Evolutionary conservation across 2,888 invertebrate genomes (phyloP), one percentile per base, ranked within the genome.

Genomic region (Noctuana brunneofusca): DNA sequence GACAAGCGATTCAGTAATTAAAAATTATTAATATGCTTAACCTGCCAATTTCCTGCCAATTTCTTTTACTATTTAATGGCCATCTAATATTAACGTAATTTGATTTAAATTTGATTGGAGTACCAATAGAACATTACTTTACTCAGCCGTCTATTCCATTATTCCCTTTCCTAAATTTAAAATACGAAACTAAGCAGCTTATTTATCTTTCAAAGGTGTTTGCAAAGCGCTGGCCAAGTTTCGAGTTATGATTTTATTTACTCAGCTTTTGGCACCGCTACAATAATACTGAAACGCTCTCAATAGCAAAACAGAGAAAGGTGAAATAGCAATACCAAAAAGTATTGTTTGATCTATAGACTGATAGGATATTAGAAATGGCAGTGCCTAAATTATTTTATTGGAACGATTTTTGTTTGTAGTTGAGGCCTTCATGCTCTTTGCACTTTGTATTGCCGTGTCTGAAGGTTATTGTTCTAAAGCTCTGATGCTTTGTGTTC

Each of bases 171-270:
- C 24, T 0, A 46, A 14, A 60, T 16, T 54, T 48, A 20, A 54
- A 60, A 60, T 38, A 55, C 41, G 38, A 38, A 55, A 18, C 30
- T 50, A 55, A 62, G 62, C 62, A 62, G 55, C 38, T 62, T 60
- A 62, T 62, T 62, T 55, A 41, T 55, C 41, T 56, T 56, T 38
- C 49, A 38, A 55, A 56, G 62, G 62, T 56, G 62, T 62, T 62
- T 62, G 30, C 38, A 48, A 56, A 62, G 27, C 55, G 18, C 24
- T 24, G 24, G 54, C 62, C 62, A 62, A 63, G 30, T 56, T 63
- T 50, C 62, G 38, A 63, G 56, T 50, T 63, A 63, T 56, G 62
- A 63, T 63, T 63, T 63, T 63, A 63, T 56, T 50, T 63, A 63
- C 41, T 63, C 63, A 50, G 63, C 63, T 32, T 50, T 50, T 63